phyloP scores from a whole-genome alignment of 1,140 invertebrate species.

The Paralvinella palmiformis region DNA sequence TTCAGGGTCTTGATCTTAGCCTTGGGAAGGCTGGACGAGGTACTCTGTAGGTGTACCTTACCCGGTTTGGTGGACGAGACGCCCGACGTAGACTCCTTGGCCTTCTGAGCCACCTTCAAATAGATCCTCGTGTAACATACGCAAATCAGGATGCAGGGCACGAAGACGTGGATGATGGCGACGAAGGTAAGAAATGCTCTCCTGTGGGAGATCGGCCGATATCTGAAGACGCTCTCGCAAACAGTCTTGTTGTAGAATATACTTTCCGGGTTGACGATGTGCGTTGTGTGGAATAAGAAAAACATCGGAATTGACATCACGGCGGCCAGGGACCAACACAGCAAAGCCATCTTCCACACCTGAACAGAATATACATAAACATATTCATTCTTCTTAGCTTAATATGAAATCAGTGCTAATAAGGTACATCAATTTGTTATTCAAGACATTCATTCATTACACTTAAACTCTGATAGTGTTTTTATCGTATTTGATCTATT shows the following conservation, averaged over 20 bases:
- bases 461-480: too few relatives aligned
- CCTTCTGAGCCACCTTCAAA: slow-evolving; percentile 40
- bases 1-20: slow-evolving; percentile 50
- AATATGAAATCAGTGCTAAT: too few relatives aligned
- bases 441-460: too few relatives aligned
- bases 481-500: too few relatives aligned
- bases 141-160: slow-evolving; percentile 38
- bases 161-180: slow-evolving; percentile 35
- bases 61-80: slow-evolving; percentile 23
- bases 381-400: too few relatives aligned
- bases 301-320: slow-evolving; percentile 36
- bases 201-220: slow-evolving; percentile 28
- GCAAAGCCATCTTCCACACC: slow-evolving; percentile 39
- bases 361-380: too few relatives aligned
- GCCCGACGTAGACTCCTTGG: slow-evolving; percentile 25
- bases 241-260: slow-evolving; percentile 17
- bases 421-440: too few relatives aligned
- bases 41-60: slow-evolving; percentile 40
- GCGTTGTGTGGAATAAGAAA: slow-evolving; percentile 33
- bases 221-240: slow-evolving; percentile 41
- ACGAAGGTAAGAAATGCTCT: slow-evolving; percentile 42
- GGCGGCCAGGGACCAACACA: slow-evolving; percentile 35
- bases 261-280: slow-evolving; percentile 16
- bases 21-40: slow-evolving; percentile 40
- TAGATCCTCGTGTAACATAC: slow-evolving; percentile 45